Percentiles rank a stretch among this genome's conserved stretches.
Conservation (phyloP, 2,888 invertebrate genomes). For the Falcaria lacertinaria region DNA sequence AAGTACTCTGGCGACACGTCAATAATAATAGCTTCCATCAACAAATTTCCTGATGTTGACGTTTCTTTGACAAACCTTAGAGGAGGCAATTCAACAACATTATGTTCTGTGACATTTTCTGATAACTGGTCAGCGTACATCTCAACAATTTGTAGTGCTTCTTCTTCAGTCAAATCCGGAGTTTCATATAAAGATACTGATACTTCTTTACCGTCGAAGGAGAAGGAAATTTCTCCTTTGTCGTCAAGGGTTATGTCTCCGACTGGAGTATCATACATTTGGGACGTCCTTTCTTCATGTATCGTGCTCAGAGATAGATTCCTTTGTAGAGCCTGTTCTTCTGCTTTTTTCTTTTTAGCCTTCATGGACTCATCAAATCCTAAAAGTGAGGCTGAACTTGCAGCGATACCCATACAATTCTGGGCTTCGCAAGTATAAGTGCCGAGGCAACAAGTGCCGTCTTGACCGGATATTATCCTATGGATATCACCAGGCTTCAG, state of each 20-base stretch:
- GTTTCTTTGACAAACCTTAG: conserved; percentile 93
- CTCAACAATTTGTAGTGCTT: conserved; percentile 94
- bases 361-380: conserved; percentile 89
- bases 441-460: conserved; percentile 93
- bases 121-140: conserved; percentile 96
- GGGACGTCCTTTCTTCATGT: conserved; percentile 93
- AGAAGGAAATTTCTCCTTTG: conserved; percentile 92
- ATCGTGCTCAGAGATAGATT: conserved; percentile 94
- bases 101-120: conserved; percentile 91
- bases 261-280: conserved; percentile 90
- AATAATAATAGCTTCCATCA: conserved; percentile 95
- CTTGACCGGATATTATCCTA: conserved; percentile 92
- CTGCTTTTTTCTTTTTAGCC: conserved; percentile 74
- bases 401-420: conserved; percentile 94
- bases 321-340: conserved; percentile 80
- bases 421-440: conserved; percentile 94
- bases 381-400: conserved; percentile 91
- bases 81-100: conserved; percentile 92
- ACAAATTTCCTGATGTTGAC: conserved; percentile 90
- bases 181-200: conserved; percentile 95
- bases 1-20: conserved; percentile 93
- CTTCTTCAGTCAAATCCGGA: conserved; percentile 94
- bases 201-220: conserved; percentile 94
- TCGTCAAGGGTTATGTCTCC: conserved; percentile 89
- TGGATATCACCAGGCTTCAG: conserved; percentile 95